These are phyloP conservation scores for Homalodisca vitripennis DNA, from an alignment of 1,140 invertebrate genomes.

Conservation along the genomic window DNA sequence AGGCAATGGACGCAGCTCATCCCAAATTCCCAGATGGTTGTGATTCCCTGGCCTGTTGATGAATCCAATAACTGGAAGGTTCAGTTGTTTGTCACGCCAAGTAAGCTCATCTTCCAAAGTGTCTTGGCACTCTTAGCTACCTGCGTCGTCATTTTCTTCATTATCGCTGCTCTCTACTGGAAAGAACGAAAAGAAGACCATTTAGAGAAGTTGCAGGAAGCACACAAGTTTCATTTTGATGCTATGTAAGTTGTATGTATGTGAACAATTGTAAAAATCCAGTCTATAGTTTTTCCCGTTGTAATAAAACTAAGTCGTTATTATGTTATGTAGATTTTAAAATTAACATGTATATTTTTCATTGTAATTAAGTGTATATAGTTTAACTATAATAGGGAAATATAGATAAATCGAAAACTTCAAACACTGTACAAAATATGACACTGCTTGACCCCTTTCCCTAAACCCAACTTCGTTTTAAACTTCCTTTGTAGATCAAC, in stretches of 20 bases:
- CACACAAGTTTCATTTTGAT: constrained; percentile 83
- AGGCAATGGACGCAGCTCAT: constrained; percentile 91
- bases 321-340: too few relatives aligned
- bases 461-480: too few relatives aligned
- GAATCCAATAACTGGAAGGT: constrained; percentile 84
- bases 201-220: constrained; percentile 83
- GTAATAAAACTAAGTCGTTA: too few relatives aligned
- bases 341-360: too few relatives aligned
- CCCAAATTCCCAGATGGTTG: constrained; percentile 95
- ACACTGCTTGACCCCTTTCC: too few relatives aligned
- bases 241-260: constrained; percentile 73
- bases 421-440: too few relatives aligned
- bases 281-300: too few relatives aligned
- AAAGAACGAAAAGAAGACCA: constrained; percentile 92
- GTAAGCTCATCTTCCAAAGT: constrained; percentile 89
- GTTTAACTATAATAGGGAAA: too few relatives aligned
- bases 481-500: too few relatives aligned
- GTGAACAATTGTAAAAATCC: too few relatives aligned
- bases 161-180: constrained; percentile 88
- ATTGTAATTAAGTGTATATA: too few relatives aligned
- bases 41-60: constrained; percentile 83
- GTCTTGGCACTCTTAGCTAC: constrained; percentile 85
- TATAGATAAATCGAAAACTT: too few relatives aligned
- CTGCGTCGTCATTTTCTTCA: constrained; percentile 78
- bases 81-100: constrained; percentile 95